Base-by-base conservation (phyloP, 2,888 invertebrate genomes). In the Agrochola lychnidis region DNA sequence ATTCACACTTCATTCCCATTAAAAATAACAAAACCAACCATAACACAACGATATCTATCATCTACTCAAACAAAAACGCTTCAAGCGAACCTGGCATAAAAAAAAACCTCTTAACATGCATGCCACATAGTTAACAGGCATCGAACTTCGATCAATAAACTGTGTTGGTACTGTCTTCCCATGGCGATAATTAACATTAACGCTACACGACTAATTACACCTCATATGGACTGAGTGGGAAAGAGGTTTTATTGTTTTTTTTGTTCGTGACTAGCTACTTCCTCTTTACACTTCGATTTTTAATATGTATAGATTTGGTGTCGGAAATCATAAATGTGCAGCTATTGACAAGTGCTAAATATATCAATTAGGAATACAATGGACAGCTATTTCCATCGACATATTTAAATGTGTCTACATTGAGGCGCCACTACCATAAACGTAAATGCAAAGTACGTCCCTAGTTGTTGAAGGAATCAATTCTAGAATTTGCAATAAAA, bases 71-170 rank as follows among this genome's bases (percentile, higher is more conserved):
- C 71, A 79, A 79, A 79, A 87, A 80, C 72, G 70, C 61, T 79
- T 76, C 78, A 42, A 79, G 73, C 57, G 36, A 80, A 83, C 71
- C 70, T 75, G 76, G 74, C 78, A 86, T 78, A 86, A 86, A 78
- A 84, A 36, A 76, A 81, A 70, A 6, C 42, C 51, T 64, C 62
- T 92, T 92, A 91, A 84, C 89, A 93, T 92, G 91, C 92, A 89
- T 85, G 76, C 86, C 91, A 79, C 89, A 88, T 79, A 78, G 89
- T 83, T 86, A 88, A 82, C 87, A 86, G 87, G 76, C 88, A 90
- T 91, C 90, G 91, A 92, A 91, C 89, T 82, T 83, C 85, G 90
- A 93, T 92, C 92, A 91, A 92, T 91, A 90, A 87, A 83, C 89
- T 89, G 88, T 90, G 89, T 82, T 89, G 88, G 90, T 77, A 62